Percentiles rank a stretch among this genome's conserved stretches.
phyloP scores from a whole-genome alignment of 2,797 vertebrate genomes.

The Myiotriccus ornatus region DNA sequence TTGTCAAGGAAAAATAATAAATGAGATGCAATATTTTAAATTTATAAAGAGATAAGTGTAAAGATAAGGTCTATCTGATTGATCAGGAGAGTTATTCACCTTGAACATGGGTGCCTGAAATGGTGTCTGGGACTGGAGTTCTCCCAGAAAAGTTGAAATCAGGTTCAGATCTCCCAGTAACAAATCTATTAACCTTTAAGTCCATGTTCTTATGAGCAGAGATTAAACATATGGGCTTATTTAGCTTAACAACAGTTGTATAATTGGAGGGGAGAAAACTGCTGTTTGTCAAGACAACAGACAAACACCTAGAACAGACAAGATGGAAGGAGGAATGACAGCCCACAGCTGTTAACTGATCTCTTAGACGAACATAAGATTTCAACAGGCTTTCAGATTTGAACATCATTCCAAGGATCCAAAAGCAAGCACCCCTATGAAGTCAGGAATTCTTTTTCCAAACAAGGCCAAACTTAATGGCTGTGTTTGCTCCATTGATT shows the following conservation, averaged over 20 bases:
- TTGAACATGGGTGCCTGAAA: neutral
- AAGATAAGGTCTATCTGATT: neutral
- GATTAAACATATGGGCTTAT: neutral
- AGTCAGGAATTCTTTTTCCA: neutral
- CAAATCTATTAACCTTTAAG: neutral
- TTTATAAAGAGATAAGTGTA: neutral
- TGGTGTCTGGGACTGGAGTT: neutral
- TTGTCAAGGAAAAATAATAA: neutral
- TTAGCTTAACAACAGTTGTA: neutral
- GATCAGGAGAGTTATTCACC: neutral
- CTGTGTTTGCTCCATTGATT: neutral
- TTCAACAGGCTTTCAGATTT: neutral
- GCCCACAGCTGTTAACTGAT: neutral
- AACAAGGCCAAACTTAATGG: neutral
- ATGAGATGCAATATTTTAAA: neutral
- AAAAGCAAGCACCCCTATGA: neutral
- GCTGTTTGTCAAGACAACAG: neutral
- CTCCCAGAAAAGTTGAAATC: neutral
- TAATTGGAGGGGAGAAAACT: neutral
- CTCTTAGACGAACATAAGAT: neutral
- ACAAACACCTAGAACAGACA: neutral
- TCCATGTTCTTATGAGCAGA: neutral
- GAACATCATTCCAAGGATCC: neutral
- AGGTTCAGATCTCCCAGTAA: neutral
- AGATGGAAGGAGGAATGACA: neutral